Conservation (phyloP, 2,888 invertebrate species). For the Noctuana brunneofusca region DNA sequence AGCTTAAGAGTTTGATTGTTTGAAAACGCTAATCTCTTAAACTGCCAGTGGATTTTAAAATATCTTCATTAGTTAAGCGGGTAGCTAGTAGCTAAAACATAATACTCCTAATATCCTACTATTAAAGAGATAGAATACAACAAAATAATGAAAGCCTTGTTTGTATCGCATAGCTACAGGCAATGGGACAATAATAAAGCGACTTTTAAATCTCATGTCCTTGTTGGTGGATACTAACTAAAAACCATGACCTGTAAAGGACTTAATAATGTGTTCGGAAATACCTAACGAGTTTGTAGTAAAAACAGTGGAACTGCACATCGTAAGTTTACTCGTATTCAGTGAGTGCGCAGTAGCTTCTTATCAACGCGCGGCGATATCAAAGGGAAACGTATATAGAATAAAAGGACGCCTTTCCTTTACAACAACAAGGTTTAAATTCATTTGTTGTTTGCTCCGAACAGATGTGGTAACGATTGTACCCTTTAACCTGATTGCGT, state of each 20-base stretch:
- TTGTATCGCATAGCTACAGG: too few species aligned
- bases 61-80: too few species aligned
- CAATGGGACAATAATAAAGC: too few species aligned
- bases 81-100: too few species aligned
- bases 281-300: conserved; percentile 55
- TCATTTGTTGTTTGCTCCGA: conserved; percentile 48
- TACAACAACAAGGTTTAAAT: conserved; percentile 56
- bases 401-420: conserved; percentile 57
- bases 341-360: conserved; percentile 52
- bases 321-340: conserved; percentile 50
- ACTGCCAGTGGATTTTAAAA: too few species aligned
- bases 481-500: conserved; percentile 64
- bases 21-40: too few species aligned
- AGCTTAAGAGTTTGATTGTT: too few species aligned
- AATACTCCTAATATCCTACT: too few species aligned
- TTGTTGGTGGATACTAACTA: not conserved
- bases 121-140: too few species aligned
- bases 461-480: conserved; percentile 61
- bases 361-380: conserved; percentile 68
- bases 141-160: too few species aligned
- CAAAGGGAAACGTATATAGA: conserved; percentile 58
- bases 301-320: conserved; percentile 59
- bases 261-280: not conserved
- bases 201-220: too few species aligned
- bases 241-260: too few species aligned